Evolutionary conservation across 2,113 vertebrate species (phyloP), one percentile per base, ranked within the genome.

Genomic region (Podarcis cretensis): DNA sequence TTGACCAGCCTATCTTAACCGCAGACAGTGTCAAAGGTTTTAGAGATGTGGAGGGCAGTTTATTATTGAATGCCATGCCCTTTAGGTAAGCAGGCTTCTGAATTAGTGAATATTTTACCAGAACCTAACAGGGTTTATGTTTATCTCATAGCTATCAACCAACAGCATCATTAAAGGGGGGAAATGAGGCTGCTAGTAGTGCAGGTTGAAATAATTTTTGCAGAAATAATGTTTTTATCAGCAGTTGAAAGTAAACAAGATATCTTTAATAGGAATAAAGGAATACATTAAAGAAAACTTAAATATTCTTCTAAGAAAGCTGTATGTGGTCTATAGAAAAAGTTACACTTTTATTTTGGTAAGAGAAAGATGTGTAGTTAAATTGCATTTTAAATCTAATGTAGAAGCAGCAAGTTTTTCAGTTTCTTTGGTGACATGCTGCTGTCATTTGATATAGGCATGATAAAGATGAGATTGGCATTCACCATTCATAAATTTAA

Each of bases 241-340:
- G 84, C 27, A 90, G 54, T 84, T 94, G 89, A 89, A 92, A 92
- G 91, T 85, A 88, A 90, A 91, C 71, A 90, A 86, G 30, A 78
- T 71, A 43, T 93, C 88, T 85, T 92, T 48, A 86, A 76, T 84
- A 78, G 2, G 3, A 68, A 90, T 84, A 91, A 85, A 66, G 83
- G 30, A 88, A 89, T 85, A 90, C 84, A 78, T 89, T 73, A 77
- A 89, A 82, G 87, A 81, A 83, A 88, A 90, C 84, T 94, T 90
- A 88, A 88, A 30, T 43, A 57, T 8, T 81, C 48, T 80, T 81
- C 63, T 66, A 75, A 75, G 90, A 82, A 43, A 59, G 27, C 10
- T 23, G 20, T 48, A 57, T 73, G 59, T 30, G 16, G 12, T 37
- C 86, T 71, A 43, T 91, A 77, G 78, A 87, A 84, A 74, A 68